Conservation (phyloP, 2,888 invertebrate genomes). For the Molorchus minor region DNA sequence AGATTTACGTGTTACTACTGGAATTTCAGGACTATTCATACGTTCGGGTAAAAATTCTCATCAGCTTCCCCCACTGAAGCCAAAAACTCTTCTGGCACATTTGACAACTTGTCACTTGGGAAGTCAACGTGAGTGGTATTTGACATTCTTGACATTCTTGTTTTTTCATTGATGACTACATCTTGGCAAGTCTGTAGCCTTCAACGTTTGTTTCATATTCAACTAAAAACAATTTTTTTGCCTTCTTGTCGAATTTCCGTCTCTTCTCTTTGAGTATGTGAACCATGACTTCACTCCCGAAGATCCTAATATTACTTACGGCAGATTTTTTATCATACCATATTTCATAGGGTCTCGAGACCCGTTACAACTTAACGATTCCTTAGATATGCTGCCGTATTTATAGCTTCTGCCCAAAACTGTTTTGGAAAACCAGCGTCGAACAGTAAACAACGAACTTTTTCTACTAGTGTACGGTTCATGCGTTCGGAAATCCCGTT, state of each 20-base stretch:
- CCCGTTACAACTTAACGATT: slow-evolving; percentile 19
- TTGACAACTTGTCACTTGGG: no score
- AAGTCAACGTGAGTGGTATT: not conserved
- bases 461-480: slow-evolving; percentile 46
- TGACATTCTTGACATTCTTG: not conserved
- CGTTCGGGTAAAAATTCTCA: no score
- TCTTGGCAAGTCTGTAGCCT: slow-evolving; percentile 21
- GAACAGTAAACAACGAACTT: slow-evolving; percentile 39
- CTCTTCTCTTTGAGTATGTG: slow-evolving; percentile 20
- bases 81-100: not conserved
- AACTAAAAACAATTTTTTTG: slow-evolving; percentile 19
- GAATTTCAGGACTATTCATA: not conserved
- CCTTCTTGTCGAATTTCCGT: slow-evolving; percentile 24
- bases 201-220: slow-evolving; percentile 30
- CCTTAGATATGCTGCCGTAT: slow-evolving; percentile 35
- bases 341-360: slow-evolving; percentile 42
- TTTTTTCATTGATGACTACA: not conserved
- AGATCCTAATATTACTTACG: not conserved
- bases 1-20: not conserved
- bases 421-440: slow-evolving; percentile 31
- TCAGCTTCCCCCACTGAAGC: not conserved
- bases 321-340: slow-evolving; percentile 48
- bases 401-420: slow-evolving; percentile 41
- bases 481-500: slow-evolving; percentile 46
- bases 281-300: slow-evolving; percentile 26